Percentiles rank a stretch among this genome's conserved stretches.
phyloP scores from a whole-genome alignment of 2,113 vertebrate genomes.

The Pantherophis guttatus region DNA sequence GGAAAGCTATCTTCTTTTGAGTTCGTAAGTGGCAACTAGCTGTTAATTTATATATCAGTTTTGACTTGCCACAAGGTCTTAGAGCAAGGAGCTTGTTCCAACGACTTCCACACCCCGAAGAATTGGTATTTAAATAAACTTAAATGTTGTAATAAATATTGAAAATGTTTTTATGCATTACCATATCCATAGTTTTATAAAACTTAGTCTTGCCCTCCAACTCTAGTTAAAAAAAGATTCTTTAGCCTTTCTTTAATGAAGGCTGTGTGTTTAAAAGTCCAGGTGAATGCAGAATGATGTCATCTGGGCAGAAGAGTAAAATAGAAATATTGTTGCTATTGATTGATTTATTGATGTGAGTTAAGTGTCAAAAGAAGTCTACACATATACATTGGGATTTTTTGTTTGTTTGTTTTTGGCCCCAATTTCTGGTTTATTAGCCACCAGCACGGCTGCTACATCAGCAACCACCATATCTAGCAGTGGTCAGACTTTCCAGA shows the following conservation, averaged over 20 bases:
- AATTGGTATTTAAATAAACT: background rate
- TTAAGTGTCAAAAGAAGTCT: background rate
- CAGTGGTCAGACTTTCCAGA: constrained; percentile 94
- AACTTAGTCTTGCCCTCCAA: background rate
- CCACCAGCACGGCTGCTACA: constrained; percentile 80
- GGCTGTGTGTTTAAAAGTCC: background rate
- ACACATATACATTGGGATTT: background rate
- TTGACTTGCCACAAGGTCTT: background rate
- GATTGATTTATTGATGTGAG: background rate
- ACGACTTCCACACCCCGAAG: background rate
- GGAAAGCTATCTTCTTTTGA: background rate
- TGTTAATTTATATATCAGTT: background rate
- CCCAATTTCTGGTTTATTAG: constrained; percentile 83
- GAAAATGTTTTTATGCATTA: background rate
- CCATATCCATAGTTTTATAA: background rate
- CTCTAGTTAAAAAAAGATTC: background rate
- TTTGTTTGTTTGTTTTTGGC: constrained; percentile 51
- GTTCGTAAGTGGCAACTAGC: background rate
- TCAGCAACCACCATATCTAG: constrained; percentile 84
- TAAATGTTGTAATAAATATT: background rate
- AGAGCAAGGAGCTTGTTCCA: background rate
- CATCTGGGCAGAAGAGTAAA: background rate
- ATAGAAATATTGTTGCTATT: background rate
- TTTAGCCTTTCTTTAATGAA: background rate
- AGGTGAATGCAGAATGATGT: background rate